Percentiles rank a stretch among this genome's conserved stretches.
phyloP scores from a whole-genome alignment of 2,113 vertebrate species.

The Promerops cafer region DNA sequence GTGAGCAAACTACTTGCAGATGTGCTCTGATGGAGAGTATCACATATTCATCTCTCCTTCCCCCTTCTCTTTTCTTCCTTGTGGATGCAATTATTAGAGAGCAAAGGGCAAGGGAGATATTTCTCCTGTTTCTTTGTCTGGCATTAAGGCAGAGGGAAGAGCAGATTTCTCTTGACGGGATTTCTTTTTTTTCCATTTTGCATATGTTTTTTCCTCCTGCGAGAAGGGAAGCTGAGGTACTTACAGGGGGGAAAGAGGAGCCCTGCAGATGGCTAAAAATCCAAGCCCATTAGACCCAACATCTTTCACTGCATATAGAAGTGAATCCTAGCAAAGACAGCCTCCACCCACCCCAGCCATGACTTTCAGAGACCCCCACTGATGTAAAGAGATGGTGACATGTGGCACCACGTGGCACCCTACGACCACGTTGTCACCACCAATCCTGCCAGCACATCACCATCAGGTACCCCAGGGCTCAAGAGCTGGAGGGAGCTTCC shows the following conservation, averaged over 20 bases:
- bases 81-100: background rate
- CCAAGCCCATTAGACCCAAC: background rate
- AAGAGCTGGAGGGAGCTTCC: background rate
- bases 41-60: background rate
- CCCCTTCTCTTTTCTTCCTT: background rate
- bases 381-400: background rate
- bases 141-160: background rate
- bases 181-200: background rate
- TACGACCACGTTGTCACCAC: fast-evolving
- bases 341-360: background rate
- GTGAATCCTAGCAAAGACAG: background rate
- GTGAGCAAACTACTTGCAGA: background rate
- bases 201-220: background rate
- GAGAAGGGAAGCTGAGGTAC: background rate
- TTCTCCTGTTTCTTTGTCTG: background rate
- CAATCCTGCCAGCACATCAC: background rate
- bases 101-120: background rate
- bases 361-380: background rate
- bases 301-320: background rate
- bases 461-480: background rate
- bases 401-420: background rate
- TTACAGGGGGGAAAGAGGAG: background rate
- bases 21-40: background rate
- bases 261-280: background rate
- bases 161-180: background rate